Evolutionary conservation across 2,113 vertebrate genomes (phyloP), one percentile per base, ranked within the genome.

Genomic region (Zingel zingel): DNA sequence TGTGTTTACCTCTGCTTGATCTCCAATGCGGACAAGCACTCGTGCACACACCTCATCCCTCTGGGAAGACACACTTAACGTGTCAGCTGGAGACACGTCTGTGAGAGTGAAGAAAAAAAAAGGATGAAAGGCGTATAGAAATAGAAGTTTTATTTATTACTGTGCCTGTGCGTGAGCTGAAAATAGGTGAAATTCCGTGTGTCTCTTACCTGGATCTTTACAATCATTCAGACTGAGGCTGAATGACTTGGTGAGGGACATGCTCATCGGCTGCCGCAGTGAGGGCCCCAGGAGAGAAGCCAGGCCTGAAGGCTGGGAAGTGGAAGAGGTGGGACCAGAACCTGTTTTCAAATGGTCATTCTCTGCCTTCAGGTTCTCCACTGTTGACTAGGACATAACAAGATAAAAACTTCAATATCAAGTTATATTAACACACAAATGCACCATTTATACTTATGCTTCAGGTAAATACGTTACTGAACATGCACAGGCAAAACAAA

Each of bases 321-420:
- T 92, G 90, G 95, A 95, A 8, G 93, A 89, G 71, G 96, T 93
- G 0, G 97, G 96, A 23, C 96, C 87, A 0, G 94, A 91, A 84
- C 96, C 97, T n/a, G 97, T 97, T 89, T 99, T 99, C 63, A 99
- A 94, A 53, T 97, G 96, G 90, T 98, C 97, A 0, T 99, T 99
- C 93, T 99, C 98, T 0, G 96, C 95, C 90, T 99, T 99, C 64
- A 99, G 93, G 68, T 96, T 96, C 92, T 99, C 97, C 69, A 99
- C 98, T 25, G 97, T 97, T 88, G 96, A 90, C 98, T 99, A 70
- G 8, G 39, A 75, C 13, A n/a, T 71, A 79, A 83, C 18, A n/a
- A 61, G 53, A 68, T 9, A 16, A 18, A 54, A 73, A 16, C 1
- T 50, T 77, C 15, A 47, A 45, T 50, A 67, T 47, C 19, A 59